A percentile compares a stretch with the other conserved stretches of the same genome.
phyloP scores from a whole-genome alignment of 2,113 vertebrate species.

The Lipotes vexillifer region DNA sequence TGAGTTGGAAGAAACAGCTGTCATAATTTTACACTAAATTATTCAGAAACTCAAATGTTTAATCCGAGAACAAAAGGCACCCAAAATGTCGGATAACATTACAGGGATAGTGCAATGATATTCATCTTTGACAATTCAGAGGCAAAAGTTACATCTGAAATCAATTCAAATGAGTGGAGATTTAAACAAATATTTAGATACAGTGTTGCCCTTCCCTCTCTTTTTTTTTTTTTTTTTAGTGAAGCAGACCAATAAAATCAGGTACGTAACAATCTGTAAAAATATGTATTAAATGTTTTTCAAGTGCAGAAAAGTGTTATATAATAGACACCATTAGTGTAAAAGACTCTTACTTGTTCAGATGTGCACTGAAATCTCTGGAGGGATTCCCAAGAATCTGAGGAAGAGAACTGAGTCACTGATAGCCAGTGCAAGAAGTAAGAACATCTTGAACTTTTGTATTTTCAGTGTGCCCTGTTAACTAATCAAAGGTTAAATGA shows the following conservation, averaged over 20 bases:
- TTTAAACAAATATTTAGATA: neutral
- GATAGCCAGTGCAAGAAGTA: fast-evolving
- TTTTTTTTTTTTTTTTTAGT: no score
- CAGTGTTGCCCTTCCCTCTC: fast-evolving
- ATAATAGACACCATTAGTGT: neutral
- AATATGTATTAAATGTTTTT: neutral
- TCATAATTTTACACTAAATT: neutral
- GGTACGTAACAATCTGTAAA: neutral
- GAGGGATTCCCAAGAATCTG: neutral
- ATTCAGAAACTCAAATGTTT: neutral
- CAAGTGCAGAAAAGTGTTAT: neutral
- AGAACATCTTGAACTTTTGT: neutral
- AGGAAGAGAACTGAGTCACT: neutral
- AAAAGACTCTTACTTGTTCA: neutral
- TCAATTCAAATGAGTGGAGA: neutral
- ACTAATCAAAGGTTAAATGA: neutral
- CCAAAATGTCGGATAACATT: neutral
- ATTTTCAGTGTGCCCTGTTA: neutral
- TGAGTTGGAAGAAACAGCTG: neutral
- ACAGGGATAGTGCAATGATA: neutral
- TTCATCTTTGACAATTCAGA: neutral
- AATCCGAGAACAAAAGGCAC: neutral
- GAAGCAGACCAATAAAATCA: neutral
- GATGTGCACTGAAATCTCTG: neutral
- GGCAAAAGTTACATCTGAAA: neutral